Evolutionary conservation across 2,797 vertebrate genomes (phyloP), one percentile per base, ranked within the genome.

Genomic region (Trachops cirrhosus): DNA sequence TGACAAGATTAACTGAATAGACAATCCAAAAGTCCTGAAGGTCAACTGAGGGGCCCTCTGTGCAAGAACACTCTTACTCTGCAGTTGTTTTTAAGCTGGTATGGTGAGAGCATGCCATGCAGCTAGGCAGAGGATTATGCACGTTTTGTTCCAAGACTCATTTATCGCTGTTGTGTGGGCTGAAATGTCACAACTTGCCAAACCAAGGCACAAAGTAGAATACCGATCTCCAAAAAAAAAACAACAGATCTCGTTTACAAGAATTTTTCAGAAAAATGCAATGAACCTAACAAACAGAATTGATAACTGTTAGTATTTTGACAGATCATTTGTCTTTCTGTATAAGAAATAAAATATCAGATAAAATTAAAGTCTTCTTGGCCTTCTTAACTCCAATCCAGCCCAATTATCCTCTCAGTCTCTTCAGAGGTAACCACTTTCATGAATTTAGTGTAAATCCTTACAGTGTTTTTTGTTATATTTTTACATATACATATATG

Each of bases 61-160:
- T 34, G n/a, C 68, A 62, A 75, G 74, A 68, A 91, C n/a, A 84
- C 32, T 41, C 87, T 91, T 57, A 77, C 89, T 89, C 83, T 74
- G 68, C 75, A 83, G 70, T 54, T 96, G 71, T 96, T 97, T 98
- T 78, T 54, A 96, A 86, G 46, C 32, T 86, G 74, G 48, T 83
- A 74, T 67, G 70, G 48, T 86, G 92, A 92, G 54, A 70, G 16
- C 78, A 89, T 62, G 88, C 37, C 39, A 10, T 0, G 77, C 0
- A 94, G 37, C 84, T 70, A 57, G 90, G 46, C 77, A 91, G n/a
- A 67, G 79, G 10, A 29, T 93, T 97, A 95, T 34, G 54, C 74
- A 83, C 6, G 9, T 88, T 62, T 92, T 57, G 74, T 87, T 96
- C 88, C 92, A 90, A 97, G 93, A 77, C 2, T 16, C 15, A 0